Evolutionary conservation across 30 jellyfish, hydroid and myxozoan genomes (phyloP).

Genomic region (Aurelia aurita): DNA sequence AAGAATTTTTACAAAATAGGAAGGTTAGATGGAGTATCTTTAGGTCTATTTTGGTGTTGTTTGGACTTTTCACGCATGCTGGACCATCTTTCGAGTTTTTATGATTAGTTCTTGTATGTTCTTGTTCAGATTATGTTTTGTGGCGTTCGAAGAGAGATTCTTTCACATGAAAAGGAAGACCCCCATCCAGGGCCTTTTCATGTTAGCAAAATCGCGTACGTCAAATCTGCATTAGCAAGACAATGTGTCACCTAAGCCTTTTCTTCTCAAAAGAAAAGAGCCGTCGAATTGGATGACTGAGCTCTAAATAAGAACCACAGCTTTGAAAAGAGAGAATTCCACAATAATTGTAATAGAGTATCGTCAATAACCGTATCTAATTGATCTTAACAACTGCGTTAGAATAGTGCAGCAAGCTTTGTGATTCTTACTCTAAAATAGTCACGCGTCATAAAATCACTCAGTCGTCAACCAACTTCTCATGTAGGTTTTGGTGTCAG

Average conservation of each 20-base stretch:
- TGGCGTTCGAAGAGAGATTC: too few species aligned
- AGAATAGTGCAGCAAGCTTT: slow-evolving; percentile 40
- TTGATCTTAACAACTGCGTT: slow-evolving; percentile 56
- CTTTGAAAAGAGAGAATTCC: slow-evolving; percentile 64
- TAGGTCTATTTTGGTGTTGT: too few species aligned
- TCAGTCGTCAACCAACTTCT: slow-evolving; percentile 63
- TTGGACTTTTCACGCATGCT: too few species aligned
- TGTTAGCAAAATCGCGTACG: slow-evolving; percentile 50
- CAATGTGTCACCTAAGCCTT: slow-evolving; percentile 31
- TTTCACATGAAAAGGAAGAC: slow-evolving; percentile 9
- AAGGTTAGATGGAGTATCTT: too few species aligned
- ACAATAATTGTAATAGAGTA: slow-evolving; percentile 48
- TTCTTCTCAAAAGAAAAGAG: slow-evolving; percentile 44
- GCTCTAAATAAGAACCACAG: slow-evolving; percentile 67
- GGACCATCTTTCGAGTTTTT: too few species aligned
- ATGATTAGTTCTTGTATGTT: too few species aligned
- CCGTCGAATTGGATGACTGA: slow-evolving; percentile 80
- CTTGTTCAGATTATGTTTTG: too few species aligned
- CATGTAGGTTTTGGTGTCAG: slow-evolving; percentile 69
- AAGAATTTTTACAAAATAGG: too few species aligned
- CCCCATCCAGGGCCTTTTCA: slow-evolving; percentile 68
- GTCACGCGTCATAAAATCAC: slow-evolving; percentile 74
- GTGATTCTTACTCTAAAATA: slow-evolving; percentile 55
- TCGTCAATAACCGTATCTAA: slow-evolving; percentile 63
- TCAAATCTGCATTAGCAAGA: slow-evolving; percentile 47